Evolutionary conservation across 1,140 invertebrate genomes (phyloP).

Genomic region (Calosoma granatense): DNA sequence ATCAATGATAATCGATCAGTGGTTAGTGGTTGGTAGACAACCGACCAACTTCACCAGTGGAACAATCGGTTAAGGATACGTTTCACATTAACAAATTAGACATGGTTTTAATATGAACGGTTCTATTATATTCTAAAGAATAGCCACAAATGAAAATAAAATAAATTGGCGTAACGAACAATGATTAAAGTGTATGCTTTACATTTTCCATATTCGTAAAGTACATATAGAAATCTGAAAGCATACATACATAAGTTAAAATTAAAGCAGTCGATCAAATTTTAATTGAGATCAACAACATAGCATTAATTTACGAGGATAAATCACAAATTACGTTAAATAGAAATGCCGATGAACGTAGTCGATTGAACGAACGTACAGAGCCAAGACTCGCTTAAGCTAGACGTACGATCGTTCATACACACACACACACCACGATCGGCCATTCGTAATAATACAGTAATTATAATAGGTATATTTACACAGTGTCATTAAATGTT

Average conservation of each 20-base stretch:
- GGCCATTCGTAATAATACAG: neutral
- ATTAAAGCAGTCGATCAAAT: constrained; percentile 25
- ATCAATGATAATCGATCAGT: too few species aligned
- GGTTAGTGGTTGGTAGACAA: too few species aligned
- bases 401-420: neutral
- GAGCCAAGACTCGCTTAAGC: neutral
- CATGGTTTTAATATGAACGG: too few species aligned
- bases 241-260: constrained; percentile 11
- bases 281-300: constrained; percentile 29
- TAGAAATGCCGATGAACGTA: constrained; percentile 3
- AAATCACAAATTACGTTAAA: constrained; percentile 23
- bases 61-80: too few species aligned
- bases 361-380: neutral
- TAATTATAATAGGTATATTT: constrained; percentile 5
- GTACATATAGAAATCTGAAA: neutral
- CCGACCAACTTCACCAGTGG: too few species aligned
- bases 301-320: constrained; percentile 26
- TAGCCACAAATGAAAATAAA: constrained; percentile 5
- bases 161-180: neutral
- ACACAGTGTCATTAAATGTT: constrained; percentile 1
- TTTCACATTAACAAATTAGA: too few species aligned
- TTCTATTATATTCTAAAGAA: constrained; percentile 9
- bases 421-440: neutral
- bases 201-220: neutral
- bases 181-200: constrained; percentile 1